Percentiles rank a stretch among this genome's conserved stretches.
Evolutionary conservation across 2,113 vertebrate species (phyloP).

Genomic region (Sebastes schlegelii): DNA sequence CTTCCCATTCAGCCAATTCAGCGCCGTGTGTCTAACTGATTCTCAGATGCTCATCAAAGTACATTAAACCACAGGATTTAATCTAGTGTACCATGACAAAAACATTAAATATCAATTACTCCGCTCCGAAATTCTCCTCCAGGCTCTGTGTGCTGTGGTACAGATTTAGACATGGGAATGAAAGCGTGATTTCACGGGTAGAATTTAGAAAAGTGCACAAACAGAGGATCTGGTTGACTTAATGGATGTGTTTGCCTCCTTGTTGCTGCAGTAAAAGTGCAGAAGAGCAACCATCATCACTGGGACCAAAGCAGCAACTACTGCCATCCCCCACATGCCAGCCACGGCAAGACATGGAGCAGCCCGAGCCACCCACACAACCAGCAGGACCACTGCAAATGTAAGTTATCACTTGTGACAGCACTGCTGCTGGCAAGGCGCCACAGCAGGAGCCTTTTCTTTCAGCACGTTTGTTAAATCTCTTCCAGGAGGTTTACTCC

Average conservation of each 20-base stretch:
- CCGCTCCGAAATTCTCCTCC: slow-evolving; percentile 48
- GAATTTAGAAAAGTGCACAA: slow-evolving; percentile 13
- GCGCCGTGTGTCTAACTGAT: slow-evolving; percentile 36
- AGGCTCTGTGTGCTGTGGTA: slow-evolving; percentile 41
- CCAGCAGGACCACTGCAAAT: slow-evolving; percentile 92
- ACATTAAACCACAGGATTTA: slow-evolving; percentile 64
- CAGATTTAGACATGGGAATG: slow-evolving; percentile 62
- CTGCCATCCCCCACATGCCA: slow-evolving; percentile 89
- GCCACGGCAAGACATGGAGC: slow-evolving; percentile 91
- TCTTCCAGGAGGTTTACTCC: slow-evolving; percentile 36
- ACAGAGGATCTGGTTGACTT: slow-evolving; percentile 12
- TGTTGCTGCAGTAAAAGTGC: slow-evolving; percentile 90
- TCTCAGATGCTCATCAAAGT: slow-evolving; percentile 53
- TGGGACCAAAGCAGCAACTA: slow-evolving; percentile 94
- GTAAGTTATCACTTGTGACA: slow-evolving; percentile 82
- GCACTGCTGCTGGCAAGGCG: slow-evolving; percentile 62
- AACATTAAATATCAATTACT: slow-evolving; percentile 79
- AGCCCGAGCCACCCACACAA: slow-evolving; percentile 83
- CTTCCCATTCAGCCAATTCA: slow-evolving; percentile 13
- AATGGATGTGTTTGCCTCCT: slow-evolving; percentile 33
- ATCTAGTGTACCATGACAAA: slow-evolving; percentile 57
- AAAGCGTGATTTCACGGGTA: slow-evolving; percentile 53
- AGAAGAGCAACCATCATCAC: slow-evolving; percentile 92
- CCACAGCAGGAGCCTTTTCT: slow-evolving; percentile 55
- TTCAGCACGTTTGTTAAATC: slow-evolving; percentile 50